Evolutionary conservation across 2,113 vertebrate genomes (phyloP).

Genomic region (Bubalus kerabau): DNA sequence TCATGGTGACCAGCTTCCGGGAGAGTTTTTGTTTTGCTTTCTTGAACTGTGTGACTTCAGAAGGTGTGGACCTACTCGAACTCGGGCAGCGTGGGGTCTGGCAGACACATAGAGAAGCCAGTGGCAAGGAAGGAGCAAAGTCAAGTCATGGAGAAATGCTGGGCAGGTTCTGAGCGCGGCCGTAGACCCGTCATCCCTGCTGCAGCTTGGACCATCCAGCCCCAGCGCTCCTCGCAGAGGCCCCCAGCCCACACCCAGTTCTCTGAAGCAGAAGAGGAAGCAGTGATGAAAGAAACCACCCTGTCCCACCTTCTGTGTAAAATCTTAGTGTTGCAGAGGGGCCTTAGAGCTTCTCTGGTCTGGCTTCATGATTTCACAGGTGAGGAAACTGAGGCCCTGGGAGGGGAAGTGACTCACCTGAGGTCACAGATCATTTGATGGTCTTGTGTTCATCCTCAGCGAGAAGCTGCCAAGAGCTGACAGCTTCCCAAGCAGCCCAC

Average conservation of each 20-base stretch:
- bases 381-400: slow-evolving; percentile 5
- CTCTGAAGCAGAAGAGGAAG: slow-evolving; percentile 69
- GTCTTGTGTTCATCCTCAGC: background rate
- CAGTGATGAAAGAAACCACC: background rate
- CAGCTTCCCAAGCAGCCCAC: background rate
- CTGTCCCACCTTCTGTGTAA: background rate
- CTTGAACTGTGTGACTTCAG: background rate
- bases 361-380: slow-evolving; percentile 38
- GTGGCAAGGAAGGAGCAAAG: background rate
- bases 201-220: background rate
- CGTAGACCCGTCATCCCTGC: background rate
- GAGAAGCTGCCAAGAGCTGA: background rate
- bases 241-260: slow-evolving; percentile 9
- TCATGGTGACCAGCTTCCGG: slow-evolving; percentile 72
- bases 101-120: background rate
- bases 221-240: background rate
- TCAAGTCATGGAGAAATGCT: fast-evolving
- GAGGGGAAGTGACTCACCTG: slow-evolving; percentile 5
- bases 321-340: background rate
- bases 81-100: background rate
- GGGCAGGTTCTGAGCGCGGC: fast-evolving
- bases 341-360: background rate
- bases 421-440: background rate
- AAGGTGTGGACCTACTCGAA: background rate
- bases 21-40: slow-evolving; percentile 45